Conservation (phyloP, 2,797 vertebrate genomes). For the Parotocinclus haroldoi region DNA sequence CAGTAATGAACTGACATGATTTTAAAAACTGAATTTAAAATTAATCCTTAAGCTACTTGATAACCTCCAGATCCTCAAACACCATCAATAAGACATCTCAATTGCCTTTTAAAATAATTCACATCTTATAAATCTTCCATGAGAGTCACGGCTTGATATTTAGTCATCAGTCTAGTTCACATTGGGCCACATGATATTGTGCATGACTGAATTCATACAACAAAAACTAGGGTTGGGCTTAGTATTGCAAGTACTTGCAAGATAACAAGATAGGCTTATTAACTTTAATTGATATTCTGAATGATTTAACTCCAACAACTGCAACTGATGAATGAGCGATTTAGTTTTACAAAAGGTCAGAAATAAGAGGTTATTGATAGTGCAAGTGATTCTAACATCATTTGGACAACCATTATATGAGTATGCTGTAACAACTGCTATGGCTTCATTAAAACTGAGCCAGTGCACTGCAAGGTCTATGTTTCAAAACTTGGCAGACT, state of each 20-base stretch:
- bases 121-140: not conserved
- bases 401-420: conserved; percentile 44
- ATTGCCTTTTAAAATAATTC: not conserved
- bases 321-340: no score
- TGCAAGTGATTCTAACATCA: conserved; percentile 28
- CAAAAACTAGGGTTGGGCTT: not conserved
- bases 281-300: conserved; percentile 22
- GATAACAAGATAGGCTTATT: no score
- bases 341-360: no score
- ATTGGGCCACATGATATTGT: not conserved
- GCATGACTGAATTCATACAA: no score
- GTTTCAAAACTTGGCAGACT: not conserved
- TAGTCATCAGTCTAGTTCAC: not conserved
- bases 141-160: not conserved
- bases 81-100: not conserved
- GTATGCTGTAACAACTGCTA: not conserved
- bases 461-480: conserved; percentile 44
- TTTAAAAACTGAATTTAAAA: no score
- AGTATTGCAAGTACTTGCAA: no score
- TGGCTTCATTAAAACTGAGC: conserved; percentile 59
- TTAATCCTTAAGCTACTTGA: not conserved
- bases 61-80: not conserved
- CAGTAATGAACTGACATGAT: no score
- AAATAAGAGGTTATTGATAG: no score
- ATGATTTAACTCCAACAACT: not conserved